Conservation (phyloP, 2,888 invertebrate genomes). For the Lottia scabra region DNA sequence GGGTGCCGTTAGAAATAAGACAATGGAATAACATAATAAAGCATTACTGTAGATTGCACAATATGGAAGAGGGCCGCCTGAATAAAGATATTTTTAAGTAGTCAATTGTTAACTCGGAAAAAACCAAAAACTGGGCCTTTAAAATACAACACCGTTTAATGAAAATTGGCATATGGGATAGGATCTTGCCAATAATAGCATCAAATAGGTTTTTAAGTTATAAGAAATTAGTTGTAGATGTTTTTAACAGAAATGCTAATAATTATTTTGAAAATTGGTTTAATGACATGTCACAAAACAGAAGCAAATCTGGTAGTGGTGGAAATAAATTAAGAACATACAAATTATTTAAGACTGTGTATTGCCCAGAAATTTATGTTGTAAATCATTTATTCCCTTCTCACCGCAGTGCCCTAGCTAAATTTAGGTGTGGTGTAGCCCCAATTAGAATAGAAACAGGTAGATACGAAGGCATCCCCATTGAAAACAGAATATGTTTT, state of each 20-base stretch:
- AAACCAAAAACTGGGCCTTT: background rate
- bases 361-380: too few species aligned
- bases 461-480: too few species aligned
- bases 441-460: too few species aligned
- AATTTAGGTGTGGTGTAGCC: too few species aligned
- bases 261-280: background rate
- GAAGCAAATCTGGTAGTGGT: too few species aligned
- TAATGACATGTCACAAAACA: background rate
- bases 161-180: background rate
- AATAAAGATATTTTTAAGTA: background rate
- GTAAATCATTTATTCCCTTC: too few species aligned
- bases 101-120: background rate
- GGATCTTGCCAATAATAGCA: background rate
- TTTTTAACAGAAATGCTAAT: background rate
- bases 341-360: too few species aligned
- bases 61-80: background rate
- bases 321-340: too few species aligned
- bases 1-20: constrained; percentile 13
- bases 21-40: background rate
- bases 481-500: too few species aligned
- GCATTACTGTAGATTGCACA: background rate
- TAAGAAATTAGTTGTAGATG: background rate
- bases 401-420: too few species aligned
- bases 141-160: background rate
- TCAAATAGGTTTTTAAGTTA: background rate